Evolutionary conservation across 1,140 invertebrate species (phyloP).

Genomic region (Mamestra configurata): DNA sequence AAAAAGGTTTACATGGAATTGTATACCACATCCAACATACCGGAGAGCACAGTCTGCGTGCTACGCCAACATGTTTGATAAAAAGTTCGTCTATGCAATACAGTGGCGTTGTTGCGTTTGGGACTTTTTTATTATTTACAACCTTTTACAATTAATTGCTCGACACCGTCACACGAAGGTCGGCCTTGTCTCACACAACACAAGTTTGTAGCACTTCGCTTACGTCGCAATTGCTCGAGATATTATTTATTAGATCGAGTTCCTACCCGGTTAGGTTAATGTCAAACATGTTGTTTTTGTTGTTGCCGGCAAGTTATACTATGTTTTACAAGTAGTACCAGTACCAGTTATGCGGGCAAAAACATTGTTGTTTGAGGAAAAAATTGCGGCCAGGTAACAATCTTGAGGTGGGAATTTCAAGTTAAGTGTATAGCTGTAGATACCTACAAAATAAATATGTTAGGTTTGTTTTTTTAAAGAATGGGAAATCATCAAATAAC

Average conservation of each 20-base stretch:
- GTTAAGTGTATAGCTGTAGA: background rate
- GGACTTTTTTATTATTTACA: conserved; percentile 28
- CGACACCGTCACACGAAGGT: background rate
- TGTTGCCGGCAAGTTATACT: background rate
- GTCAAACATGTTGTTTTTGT: conserved; percentile 14
- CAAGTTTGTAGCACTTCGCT: background rate
- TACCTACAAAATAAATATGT: too few species aligned
- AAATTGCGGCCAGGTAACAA: background rate
- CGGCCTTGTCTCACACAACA: background rate
- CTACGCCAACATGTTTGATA: background rate
- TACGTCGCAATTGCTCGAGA: background rate
- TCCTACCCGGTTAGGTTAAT: background rate
- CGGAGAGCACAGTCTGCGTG: background rate
- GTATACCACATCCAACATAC: background rate
- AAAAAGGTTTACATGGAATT: too few species aligned
- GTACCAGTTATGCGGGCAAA: conserved; percentile 10
- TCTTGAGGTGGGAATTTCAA: background rate
- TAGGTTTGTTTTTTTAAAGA: too few species aligned
- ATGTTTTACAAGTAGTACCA: too few species aligned
- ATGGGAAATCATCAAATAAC: too few species aligned
- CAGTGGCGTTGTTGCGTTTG: conserved; percentile 7
- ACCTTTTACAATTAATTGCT: background rate
- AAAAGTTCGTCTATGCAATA: conserved; percentile 35
- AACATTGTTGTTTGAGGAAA: conserved; percentile 5
- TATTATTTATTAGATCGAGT: conserved; percentile 8